phyloP scores from a whole-genome alignment of 2,888 invertebrate genomes.

The Notocelia uddmanniana region DNA sequence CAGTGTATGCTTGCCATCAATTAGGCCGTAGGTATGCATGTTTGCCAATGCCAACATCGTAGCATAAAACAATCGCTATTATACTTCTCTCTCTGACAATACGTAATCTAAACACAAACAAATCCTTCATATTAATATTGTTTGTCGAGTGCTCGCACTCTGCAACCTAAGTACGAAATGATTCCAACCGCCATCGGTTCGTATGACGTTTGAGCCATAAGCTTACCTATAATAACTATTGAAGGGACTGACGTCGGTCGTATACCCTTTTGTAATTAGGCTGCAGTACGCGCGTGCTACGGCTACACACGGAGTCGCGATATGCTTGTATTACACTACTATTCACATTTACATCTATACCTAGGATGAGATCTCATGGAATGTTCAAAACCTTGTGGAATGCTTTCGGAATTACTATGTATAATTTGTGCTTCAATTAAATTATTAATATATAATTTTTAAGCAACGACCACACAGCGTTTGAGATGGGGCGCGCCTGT shows the following conservation, averaged over 20 bases:
- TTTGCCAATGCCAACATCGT: too few species aligned
- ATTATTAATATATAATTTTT: background rate
- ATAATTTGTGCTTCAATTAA: background rate
- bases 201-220: too few species aligned
- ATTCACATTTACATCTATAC: constrained; percentile 15
- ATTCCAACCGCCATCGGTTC: constrained; percentile 7
- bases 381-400: constrained; percentile 11
- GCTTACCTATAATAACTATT: background rate
- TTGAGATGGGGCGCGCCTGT: background rate
- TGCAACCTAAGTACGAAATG: constrained; percentile 12
- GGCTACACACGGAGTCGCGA: background rate
- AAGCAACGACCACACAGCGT: background rate
- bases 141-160: constrained; percentile 25
- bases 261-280: background rate
- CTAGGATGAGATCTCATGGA: constrained; percentile 36
- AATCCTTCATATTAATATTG: constrained; percentile 17
- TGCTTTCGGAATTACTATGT: background rate
- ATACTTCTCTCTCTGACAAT: constrained; percentile 21
- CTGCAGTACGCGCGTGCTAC: background rate
- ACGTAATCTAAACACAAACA: constrained; percentile 19
- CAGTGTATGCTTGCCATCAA: too few species aligned
- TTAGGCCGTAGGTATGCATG: too few species aligned
- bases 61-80: background rate
- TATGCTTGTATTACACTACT: constrained; percentile 1
- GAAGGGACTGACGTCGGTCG: background rate